Percentiles rank a stretch among this genome's conserved stretches.
phyloP scores from a whole-genome alignment of 2,797 vertebrate species.

The Mormyrus hasselquistii region DNA sequence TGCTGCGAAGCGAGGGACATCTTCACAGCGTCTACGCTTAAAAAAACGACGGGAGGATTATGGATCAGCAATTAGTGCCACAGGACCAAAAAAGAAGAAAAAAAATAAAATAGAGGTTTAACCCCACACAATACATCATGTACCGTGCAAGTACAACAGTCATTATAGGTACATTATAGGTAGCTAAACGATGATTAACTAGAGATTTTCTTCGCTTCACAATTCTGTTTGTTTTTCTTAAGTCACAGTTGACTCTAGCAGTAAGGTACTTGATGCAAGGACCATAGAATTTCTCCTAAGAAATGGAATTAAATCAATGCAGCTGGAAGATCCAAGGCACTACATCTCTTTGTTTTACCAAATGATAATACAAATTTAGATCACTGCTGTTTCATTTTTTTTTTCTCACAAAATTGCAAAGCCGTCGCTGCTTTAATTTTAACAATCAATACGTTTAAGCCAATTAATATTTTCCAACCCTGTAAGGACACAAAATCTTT shows the following conservation, averaged over 20 bases:
- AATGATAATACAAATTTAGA: conserved; percentile 82
- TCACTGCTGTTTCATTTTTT: conserved; percentile 44
- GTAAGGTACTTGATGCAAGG: conserved; percentile 75
- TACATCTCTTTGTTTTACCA: conserved; percentile 74
- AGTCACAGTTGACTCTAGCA: conserved; percentile 67
- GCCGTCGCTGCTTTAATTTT: conserved; percentile 60
- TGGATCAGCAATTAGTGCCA: conserved; percentile 59
- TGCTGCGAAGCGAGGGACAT: conserved; percentile 56
- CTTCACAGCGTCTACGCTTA: conserved; percentile 25
- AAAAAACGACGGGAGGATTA: conserved; percentile 48
- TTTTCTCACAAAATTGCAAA: conserved; percentile 69
- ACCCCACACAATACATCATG: conserved; percentile 64
- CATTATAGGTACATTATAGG: conserved; percentile 64
- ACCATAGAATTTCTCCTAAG: conserved; percentile 77
- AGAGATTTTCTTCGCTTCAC: conserved; percentile 66
- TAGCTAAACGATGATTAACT: conserved; percentile 84
- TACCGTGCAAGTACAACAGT: conserved; percentile 64
- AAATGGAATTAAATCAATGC: conserved; percentile 82
- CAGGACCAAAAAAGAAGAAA: conserved; percentile 42
- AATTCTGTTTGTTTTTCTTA: conserved; percentile 51
- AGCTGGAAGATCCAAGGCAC: conserved; percentile 93
- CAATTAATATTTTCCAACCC: conserved; percentile 67
- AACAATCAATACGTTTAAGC: conserved; percentile 49
- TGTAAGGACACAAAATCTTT: conserved; percentile 77
- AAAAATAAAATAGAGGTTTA: conserved; percentile 42